Base-by-base conservation (phyloP, 2,797 vertebrate species). In the Lagocephalus sceleratus region DNA sequence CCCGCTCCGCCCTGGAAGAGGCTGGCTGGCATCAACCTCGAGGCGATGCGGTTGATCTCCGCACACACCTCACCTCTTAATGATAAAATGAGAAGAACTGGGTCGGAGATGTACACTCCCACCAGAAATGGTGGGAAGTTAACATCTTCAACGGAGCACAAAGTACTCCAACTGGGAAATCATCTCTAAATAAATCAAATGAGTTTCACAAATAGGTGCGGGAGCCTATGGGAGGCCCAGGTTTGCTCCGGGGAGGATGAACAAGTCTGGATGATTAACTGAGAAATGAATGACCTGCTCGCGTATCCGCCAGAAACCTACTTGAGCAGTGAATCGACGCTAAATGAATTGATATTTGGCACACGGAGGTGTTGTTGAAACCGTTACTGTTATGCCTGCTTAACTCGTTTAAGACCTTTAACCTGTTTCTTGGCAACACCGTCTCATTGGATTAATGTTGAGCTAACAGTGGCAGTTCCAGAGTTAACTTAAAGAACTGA, bases 141-240 rank as follows among this genome's bases (percentile, higher is more conserved):
- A 88, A 87, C 86, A 81, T 89, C 84, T 85, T 84, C 76, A 83
- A 77, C 83, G 50, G 67, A 85, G 80, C 72, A 79, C 83, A 75
- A 73, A 64, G 80, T 9, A 75, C 79, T 79, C 85, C 90, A 88
- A 88, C 86, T 86, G 87, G 88, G 89, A 90, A 90, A 89, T 90
- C 87, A 90, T 85, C 78, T 81, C 89, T 89, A 89, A 91, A 91
- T 89, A 89, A 90, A 90, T 88, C 86, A 85, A 88, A 87, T 87
- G 86, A 87, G 82, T 79, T 90, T 88, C 87, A 89, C 83, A 86
- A 90, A 90, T 90, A 86, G 84, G 85, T 89, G 85, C 79, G 74
- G 32, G 84, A 85, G 79, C 86, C 85, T 84, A 72, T 85, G 82
- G 86, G 87, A 87, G 83, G 20, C 73, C 78, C 74, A 86, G 80